Evolutionary conservation across 2,888 invertebrate species (phyloP).

Genomic region (Serrognathus titanus): DNA sequence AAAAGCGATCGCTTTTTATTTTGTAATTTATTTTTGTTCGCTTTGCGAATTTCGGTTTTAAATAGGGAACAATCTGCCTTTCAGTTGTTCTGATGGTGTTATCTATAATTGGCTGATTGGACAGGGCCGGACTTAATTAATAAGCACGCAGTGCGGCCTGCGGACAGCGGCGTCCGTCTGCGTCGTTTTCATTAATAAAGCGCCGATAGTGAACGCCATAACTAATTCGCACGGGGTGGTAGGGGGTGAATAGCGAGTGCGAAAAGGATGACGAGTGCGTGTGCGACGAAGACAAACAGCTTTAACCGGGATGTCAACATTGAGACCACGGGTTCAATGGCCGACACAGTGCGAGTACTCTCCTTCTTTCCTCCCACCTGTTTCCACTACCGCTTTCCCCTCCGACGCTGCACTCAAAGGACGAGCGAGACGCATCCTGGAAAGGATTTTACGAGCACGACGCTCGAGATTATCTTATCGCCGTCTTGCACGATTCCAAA

Average conservation of each 20-base stretch:
- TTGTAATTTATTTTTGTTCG: no score
- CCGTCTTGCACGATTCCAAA: no score
- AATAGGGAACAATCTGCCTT: no score
- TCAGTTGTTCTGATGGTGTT: no score
- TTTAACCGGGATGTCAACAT: conserved; percentile 43
- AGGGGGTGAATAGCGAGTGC: not conserved
- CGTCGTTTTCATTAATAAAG: conserved; percentile 1
- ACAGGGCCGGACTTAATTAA: no score
- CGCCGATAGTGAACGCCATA: not conserved
- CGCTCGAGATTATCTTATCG: not conserved
- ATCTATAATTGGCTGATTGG: no score
- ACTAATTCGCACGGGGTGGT: not conserved
- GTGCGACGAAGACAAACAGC: conserved; percentile 16
- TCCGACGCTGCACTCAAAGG: conserved; percentile 3
- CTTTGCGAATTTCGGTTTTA: no score
- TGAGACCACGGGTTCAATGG: conserved; percentile 45
- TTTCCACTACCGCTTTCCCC: conserved; percentile 7
- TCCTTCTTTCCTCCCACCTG: conserved; percentile 28
- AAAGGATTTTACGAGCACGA: not conserved
- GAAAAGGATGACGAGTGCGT: conserved; percentile 4
- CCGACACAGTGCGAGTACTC: conserved; percentile 44
- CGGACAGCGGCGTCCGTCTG: not conserved
- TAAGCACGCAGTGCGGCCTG: no score
- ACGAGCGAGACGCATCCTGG: not conserved
- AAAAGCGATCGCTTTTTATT: no score